Percentiles rank a stretch among this genome's conserved stretches.
Evolutionary conservation across 2,113 vertebrate genomes (phyloP).

Genomic region (Daubentonia madagascariensis): DNA sequence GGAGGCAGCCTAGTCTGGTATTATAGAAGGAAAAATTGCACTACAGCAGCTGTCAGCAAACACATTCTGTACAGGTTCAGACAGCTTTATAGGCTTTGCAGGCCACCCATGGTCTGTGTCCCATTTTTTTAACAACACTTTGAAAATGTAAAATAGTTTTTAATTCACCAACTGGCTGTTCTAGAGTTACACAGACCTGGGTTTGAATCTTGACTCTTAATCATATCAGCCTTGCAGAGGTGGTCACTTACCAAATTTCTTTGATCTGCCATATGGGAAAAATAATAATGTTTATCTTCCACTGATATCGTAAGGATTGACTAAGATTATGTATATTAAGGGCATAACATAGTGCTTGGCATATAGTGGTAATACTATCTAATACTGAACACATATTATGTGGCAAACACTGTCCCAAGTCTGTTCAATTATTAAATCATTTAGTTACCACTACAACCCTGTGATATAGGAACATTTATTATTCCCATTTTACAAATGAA

Average conservation of each 20-base stretch:
- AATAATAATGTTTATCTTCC: not conserved
- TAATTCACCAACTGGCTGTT: not conserved
- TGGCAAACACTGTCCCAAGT: not conserved
- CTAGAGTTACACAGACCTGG: not conserved
- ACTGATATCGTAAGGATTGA: not conserved
- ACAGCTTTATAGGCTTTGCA: not conserved
- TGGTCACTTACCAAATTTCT: not conserved
- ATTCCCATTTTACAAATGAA: not conserved
- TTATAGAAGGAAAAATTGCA: not conserved
- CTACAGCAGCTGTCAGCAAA: not conserved
- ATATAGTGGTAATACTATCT: not conserved
- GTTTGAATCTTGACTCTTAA: not conserved
- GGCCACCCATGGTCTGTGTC: not conserved
- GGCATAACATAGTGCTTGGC: not conserved
- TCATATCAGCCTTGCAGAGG: not conserved
- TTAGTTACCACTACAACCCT: not conserved
- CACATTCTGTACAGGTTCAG: not conserved
- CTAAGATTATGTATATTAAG: not conserved
- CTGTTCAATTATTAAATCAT: not conserved
- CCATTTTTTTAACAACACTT: not conserved
- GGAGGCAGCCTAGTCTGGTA: not conserved
- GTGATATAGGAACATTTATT: not conserved
- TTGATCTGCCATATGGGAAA: not conserved
- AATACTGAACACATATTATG: not conserved
- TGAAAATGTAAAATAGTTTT: not conserved